These are phyloP conservation scores for Tanytarsus gracilentus DNA, from an alignment of 2,888 invertebrate species.

Conservation along the genomic window DNA sequence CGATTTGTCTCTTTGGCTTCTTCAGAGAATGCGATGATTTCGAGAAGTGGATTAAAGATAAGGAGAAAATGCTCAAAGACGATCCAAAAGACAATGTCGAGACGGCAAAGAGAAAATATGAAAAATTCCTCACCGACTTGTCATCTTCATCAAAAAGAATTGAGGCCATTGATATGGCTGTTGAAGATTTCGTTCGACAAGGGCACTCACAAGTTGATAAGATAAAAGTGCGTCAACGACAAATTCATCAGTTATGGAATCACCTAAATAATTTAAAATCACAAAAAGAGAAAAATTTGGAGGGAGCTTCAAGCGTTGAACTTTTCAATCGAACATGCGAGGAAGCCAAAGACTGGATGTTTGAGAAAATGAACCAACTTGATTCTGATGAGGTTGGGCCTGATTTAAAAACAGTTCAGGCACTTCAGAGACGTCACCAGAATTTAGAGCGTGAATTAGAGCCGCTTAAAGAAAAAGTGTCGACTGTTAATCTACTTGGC, in stretches of 20 bases:
- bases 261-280: constrained; percentile 74
- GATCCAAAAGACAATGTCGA: constrained; percentile 84
- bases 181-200: constrained; percentile 71
- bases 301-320: constrained; percentile 90
- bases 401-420: constrained; percentile 84
- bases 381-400: constrained; percentile 68
- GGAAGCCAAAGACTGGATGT: constrained; percentile 96
- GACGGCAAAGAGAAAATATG: constrained; percentile 88
- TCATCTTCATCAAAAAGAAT: constrained; percentile 88
- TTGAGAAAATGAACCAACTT: constrained; percentile 86
- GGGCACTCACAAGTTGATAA: constrained; percentile 82
- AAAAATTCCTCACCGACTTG: constrained; percentile 92
- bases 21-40: constrained; percentile 96
- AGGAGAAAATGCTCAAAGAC: constrained; percentile 77
- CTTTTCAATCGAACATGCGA: constrained; percentile 92
- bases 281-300: constrained; percentile 82
- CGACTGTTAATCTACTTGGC: constrained; percentile 76
- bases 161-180: constrained; percentile 79
- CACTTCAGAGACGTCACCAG: constrained; percentile 82
- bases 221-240: constrained; percentile 64
- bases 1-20: constrained; percentile 85
- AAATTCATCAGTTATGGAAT: constrained; percentile 85
- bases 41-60: constrained; percentile 94
- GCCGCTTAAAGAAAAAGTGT: constrained; percentile 89
- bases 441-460: constrained; percentile 90